phyloP scores from a whole-genome alignment of 2,113 vertebrate genomes.

The Hypanus sabinus region DNA sequence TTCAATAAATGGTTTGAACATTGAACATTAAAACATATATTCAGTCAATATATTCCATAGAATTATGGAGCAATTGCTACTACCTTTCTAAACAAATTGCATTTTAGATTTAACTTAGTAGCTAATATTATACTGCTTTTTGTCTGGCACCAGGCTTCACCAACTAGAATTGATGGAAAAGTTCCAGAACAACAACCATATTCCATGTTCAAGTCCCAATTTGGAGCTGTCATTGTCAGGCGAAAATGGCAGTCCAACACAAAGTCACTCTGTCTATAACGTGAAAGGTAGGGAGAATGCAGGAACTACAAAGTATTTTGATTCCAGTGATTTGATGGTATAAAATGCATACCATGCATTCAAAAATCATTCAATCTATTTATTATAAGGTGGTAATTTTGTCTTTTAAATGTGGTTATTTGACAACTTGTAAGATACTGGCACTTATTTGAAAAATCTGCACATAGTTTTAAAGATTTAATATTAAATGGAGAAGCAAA shows the following conservation, averaged over 20 bases:
- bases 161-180: constrained; percentile 81
- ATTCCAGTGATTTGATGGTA: neutral
- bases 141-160: constrained; percentile 71
- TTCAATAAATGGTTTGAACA: neutral
- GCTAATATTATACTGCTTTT: constrained; percentile 14
- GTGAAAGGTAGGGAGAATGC: constrained; percentile 5
- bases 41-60: neutral
- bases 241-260: constrained; percentile 50
- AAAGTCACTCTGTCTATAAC: neutral
- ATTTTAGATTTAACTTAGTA: neutral
- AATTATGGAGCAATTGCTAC: neutral
- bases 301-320: neutral
- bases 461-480: neutral
- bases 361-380: neutral
- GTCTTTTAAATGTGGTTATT: neutral
- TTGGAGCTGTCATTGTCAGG: constrained; percentile 42
- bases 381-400: neutral
- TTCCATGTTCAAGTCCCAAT: constrained; percentile 48
- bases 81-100: neutral
- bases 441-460: neutral
- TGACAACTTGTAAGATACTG: neutral
- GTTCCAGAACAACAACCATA: constrained; percentile 51
- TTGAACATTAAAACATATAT: too few relatives aligned
- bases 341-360: neutral
- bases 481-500: too few relatives aligned